Conservation (phyloP, 2,888 invertebrate genomes). For the Papilio gigon region DNA sequence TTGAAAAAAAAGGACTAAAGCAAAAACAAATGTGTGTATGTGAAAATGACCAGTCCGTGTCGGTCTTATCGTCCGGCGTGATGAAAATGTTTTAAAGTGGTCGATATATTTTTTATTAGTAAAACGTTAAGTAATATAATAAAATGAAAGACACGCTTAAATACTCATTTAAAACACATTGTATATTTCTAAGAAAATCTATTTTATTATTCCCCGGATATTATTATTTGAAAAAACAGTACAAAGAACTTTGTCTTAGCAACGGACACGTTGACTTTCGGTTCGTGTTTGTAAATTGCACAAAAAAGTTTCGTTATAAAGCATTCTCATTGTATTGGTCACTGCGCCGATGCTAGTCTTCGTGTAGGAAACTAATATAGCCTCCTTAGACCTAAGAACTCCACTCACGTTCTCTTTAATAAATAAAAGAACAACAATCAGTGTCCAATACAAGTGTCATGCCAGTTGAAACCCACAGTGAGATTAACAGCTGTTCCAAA, state of each 20-base stretch:
- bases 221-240: background rate
- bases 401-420: no score
- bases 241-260: background rate
- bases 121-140: conserved; percentile 1
- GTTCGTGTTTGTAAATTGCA: background rate
- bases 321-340: no score
- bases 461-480: no score
- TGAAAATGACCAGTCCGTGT: background rate
- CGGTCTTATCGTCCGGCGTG: background rate
- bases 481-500: no score
- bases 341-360: background rate
- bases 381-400: no score
- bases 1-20: background rate
- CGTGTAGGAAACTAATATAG: no score
- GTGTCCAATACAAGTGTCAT: no score
- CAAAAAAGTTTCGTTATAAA: background rate
- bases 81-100: background rate
- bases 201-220: background rate
- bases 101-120: conserved; percentile 7
- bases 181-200: background rate
- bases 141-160: conserved; percentile 6
- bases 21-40: background rate
- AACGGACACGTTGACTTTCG: background rate
- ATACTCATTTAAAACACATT: background rate
- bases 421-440: no score